Conservation (phyloP, 2,113 vertebrate genomes). For the Cryptotis parvus region DNA sequence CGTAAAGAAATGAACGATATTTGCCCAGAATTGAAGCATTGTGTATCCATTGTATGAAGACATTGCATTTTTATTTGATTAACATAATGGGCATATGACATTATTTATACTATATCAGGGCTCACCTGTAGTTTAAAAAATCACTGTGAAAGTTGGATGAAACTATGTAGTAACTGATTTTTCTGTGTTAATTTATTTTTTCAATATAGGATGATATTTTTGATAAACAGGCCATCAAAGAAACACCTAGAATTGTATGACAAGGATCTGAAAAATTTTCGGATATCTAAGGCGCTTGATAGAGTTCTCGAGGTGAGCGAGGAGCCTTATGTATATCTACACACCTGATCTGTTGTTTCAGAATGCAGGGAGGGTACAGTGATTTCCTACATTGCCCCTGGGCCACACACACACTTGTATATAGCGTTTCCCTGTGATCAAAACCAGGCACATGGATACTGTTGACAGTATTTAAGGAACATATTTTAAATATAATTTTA, state of each 20-base stretch:
- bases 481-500: too few species aligned
- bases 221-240: conserved; percentile 92
- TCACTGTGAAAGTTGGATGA: conserved; percentile 1
- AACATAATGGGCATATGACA: neutral
- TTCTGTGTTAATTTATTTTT: conserved; percentile 62
- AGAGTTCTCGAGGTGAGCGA: conserved; percentile 93
- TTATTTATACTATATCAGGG: neutral
- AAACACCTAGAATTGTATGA: conserved; percentile 93
- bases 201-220: conserved; percentile 93
- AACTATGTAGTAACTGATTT: neutral
- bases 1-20: neutral
- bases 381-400: neutral
- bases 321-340: neutral
- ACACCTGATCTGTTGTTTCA: too few species aligned
- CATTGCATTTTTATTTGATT: neutral
- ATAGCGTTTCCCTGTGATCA: too few species aligned
- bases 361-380: neutral
- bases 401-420: too few species aligned
- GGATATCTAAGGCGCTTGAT: conserved; percentile 96
- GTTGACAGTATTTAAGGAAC: too few species aligned
- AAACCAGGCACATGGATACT: too few species aligned
- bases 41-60: neutral
- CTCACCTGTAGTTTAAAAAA: neutral
- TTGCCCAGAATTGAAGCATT: neutral
- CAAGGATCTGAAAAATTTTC: conserved; percentile 93